Base-by-base conservation (phyloP, 2,888 invertebrate species). In the Brachyptera risi region DNA sequence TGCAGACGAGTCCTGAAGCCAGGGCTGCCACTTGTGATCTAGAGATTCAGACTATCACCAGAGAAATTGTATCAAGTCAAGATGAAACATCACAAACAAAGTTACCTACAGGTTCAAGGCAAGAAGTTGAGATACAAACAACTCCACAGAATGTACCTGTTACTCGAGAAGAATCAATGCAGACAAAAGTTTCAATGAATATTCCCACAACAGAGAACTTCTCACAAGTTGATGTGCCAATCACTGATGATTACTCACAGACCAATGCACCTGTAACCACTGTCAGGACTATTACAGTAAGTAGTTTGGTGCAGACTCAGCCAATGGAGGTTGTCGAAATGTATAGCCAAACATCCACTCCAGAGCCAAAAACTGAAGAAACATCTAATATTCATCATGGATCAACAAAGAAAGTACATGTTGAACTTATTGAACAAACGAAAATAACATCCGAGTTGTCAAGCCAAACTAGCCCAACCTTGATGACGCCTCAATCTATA, bases 11-110 rank as follows among this genome's bases (percentile, higher is more conserved):
- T 49, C 57, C 59, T 13, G 37, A 5, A 40, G 59, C 56, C 35
- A 23, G 19, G 54, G 15, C 59, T 56, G 59, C 60, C 23, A 62
- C 57, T 37, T 71, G 74, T 9, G 78, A 80, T 65, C 71, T 69
- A 23, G 74, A 73, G 3, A 74, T 77, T 50, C 79, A 79, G 69
- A 79, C 79, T 1, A 66, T 72, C 2, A 69, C 73, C 13, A 75
- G 75, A 3, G 73, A 74, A 66, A 62, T 70, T 3, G 64, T 71
- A 9, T 68, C 68, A n/a, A n/a, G n/a, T n/a, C n/a, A n/a, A n/a
- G n/a, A n/a, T n/a, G n/a, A n/a, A n/a, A n/a, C n/a, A n/a, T 59
- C 73, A 49, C 75, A 83, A 72, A 83, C 83, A 9, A 80, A 82
- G n/a, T 81, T 81, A 11, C 64, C 51, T 21, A 54, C 58, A 42